Evolutionary conservation across 2,797 vertebrate genomes (phyloP).

Genomic region (Rhinophrynus dorsalis): DNA sequence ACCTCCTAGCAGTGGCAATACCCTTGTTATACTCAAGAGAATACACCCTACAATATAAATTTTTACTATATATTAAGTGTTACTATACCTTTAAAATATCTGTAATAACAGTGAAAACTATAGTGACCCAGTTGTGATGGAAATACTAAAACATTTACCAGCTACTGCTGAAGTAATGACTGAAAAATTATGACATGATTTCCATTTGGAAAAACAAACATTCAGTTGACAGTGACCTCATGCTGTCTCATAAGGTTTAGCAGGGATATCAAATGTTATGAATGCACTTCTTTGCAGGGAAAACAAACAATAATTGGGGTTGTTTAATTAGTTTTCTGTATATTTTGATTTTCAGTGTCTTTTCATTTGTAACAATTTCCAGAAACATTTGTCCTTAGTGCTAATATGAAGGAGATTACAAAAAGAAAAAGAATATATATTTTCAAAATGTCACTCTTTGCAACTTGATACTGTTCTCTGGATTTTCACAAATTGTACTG

Average conservation of each 20-base stretch:
- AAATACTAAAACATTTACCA: constrained; percentile 30
- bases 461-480: constrained; percentile 29
- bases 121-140: not conserved
- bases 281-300: constrained; percentile 12
- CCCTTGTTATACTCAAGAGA: no score
- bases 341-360: constrained; percentile 32
- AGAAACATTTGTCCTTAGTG: constrained; percentile 27
- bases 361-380: constrained; percentile 34
- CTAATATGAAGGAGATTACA: constrained; percentile 16
- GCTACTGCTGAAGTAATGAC: not conserved
- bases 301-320: constrained; percentile 36
- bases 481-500: constrained; percentile 42
- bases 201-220: constrained; percentile 36
- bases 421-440: constrained; percentile 9
- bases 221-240: constrained; percentile 40
- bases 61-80: no score
- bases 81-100: no score
- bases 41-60: no score
- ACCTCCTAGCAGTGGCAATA: no score
- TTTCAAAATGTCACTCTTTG: constrained; percentile 22
- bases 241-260: constrained; percentile 19
- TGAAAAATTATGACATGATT: constrained; percentile 23
- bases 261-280: constrained; percentile 32
- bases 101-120: not conserved
- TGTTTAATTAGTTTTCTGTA: constrained; percentile 37